Percentiles rank a stretch among this genome's conserved stretches.
Conservation (phyloP, 2,888 invertebrate genomes). For the Capitulum mitella region DNA sequence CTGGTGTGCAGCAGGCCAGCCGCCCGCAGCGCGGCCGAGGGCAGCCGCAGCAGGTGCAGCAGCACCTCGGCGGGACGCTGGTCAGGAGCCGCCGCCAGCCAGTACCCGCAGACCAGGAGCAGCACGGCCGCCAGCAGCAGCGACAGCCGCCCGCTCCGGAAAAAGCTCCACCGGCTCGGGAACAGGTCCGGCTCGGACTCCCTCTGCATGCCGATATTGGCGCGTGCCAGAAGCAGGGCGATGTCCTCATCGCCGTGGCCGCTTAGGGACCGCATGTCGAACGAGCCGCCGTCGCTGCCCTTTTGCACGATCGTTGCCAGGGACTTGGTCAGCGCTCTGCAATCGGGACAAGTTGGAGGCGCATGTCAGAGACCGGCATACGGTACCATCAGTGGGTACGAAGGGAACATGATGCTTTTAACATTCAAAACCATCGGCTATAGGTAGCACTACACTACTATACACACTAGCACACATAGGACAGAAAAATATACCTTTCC, state of each 20-base stretch:
- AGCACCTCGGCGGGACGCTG: neutral
- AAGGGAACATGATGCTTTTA: too few relatives aligned
- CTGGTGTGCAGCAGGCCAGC: neutral
- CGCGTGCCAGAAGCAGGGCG: constrained; percentile 3
- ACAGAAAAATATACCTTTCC: neutral
- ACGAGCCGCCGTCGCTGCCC: neutral
- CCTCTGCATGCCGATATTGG: too few relatives aligned
- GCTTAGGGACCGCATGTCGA: neutral
- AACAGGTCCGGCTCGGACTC: neutral
- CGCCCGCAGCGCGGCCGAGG: neutral
- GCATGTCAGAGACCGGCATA: too few relatives aligned
- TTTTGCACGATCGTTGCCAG: neutral
- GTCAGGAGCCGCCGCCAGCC: neutral
- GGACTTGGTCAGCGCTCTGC: constrained; percentile 16
- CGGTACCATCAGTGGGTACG: too few relatives aligned
- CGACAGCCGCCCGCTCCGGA: constrained; percentile 4
- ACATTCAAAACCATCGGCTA: too few relatives aligned
- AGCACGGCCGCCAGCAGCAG: constrained; percentile 16
- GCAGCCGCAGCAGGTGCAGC: neutral
- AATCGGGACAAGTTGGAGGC: too few relatives aligned
- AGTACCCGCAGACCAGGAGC: neutral
- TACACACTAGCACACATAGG: too few relatives aligned
- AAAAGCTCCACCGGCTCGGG: constrained; percentile 16
- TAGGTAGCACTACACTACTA: too few relatives aligned
- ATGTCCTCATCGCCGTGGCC: constrained; percentile 10